Conservation (phyloP, 2,113 vertebrate genomes). For the Centropus bengalensis region DNA sequence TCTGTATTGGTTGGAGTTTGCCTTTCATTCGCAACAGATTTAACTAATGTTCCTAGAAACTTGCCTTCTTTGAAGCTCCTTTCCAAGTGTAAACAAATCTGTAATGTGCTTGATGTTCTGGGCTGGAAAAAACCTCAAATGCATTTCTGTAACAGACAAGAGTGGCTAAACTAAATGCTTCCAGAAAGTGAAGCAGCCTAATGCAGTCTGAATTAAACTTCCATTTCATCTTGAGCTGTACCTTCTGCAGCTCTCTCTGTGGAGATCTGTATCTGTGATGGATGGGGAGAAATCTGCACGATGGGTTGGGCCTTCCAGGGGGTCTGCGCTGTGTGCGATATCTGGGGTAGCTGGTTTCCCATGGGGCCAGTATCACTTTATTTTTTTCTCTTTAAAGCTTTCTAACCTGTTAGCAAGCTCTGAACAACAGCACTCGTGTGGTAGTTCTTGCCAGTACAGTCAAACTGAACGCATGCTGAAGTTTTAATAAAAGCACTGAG, state of each 20-base stretch:
- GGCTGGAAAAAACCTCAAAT: neutral
- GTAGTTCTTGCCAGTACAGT: neutral
- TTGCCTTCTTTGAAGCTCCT: constrained; percentile 36
- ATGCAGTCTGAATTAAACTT: neutral
- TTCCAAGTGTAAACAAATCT: constrained; percentile 30
- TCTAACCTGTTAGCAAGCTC: neutral
- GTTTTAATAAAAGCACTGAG: neutral
- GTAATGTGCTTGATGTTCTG: neutral
- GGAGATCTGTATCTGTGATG: neutral
- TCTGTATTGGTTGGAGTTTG: neutral
- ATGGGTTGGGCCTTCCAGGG: neutral
- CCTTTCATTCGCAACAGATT: constrained; percentile 16
- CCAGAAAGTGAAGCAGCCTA: neutral
- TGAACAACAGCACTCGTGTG: neutral
- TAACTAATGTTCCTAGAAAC: constrained; percentile 51
- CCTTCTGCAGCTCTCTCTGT: neutral
- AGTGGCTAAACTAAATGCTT: neutral
- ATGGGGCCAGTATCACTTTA: neutral
- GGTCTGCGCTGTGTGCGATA: neutral
- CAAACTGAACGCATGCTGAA: neutral
- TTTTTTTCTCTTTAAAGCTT: neutral
- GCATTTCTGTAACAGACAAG: neutral
- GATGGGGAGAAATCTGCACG: neutral
- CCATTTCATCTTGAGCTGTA: neutral
- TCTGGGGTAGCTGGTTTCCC: neutral